Evolutionary conservation across 2,888 invertebrate species (phyloP).

Genomic region (Hydrotaea cyrtoneurina): DNA sequence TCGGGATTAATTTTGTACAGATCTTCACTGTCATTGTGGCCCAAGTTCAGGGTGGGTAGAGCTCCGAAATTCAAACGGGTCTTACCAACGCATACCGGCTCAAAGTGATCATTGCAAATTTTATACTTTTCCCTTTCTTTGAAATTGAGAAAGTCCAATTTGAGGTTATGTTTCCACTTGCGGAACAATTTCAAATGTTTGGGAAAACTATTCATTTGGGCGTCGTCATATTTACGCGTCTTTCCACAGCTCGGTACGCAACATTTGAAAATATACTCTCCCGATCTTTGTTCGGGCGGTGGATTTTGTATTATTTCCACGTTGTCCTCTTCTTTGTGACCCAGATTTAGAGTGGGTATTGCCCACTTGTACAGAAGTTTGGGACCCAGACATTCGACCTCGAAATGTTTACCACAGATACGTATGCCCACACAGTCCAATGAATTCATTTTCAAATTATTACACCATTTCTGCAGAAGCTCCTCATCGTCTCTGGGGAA

Average conservation of each 20-base stretch:
- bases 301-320: constrained; percentile 75
- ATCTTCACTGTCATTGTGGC: constrained; percentile 74
- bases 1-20: constrained; percentile 74
- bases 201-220: constrained; percentile 78
- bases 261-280: constrained; percentile 74
- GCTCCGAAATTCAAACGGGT: constrained; percentile 74
- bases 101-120: constrained; percentile 77
- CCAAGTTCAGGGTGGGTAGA: constrained; percentile 74
- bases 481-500: constrained; percentile 77
- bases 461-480: constrained; percentile 77
- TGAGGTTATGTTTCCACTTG: constrained; percentile 76
- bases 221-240: constrained; percentile 76
- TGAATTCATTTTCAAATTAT: constrained; percentile 76
- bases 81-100: constrained; percentile 76
- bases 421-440: constrained; percentile 75
- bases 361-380: constrained; percentile 76
- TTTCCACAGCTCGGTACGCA: constrained; percentile 76
- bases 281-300: constrained; percentile 73
- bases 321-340: constrained; percentile 72
- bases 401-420: constrained; percentile 77
- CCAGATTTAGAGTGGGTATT: constrained; percentile 73
- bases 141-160: constrained; percentile 73
- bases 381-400: constrained; percentile 74
- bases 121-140: constrained; percentile 77
- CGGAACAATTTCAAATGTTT: constrained; percentile 73